phyloP scores from a whole-genome alignment of 2,888 invertebrate species.

The Gisinianus flammeolus region DNA sequence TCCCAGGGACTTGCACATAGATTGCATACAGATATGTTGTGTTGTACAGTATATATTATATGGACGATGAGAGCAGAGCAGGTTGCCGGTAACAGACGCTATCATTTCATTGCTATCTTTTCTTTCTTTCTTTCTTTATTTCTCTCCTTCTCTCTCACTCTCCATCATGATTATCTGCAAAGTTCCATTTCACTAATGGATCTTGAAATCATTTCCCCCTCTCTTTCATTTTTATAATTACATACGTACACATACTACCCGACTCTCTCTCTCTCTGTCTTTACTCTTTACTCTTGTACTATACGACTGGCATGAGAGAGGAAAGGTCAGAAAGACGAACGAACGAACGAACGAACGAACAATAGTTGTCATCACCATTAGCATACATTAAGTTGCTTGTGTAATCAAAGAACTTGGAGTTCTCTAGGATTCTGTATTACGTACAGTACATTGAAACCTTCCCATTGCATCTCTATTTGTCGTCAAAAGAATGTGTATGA shows the following conservation, averaged over 20 bases:
- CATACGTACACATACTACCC: background rate
- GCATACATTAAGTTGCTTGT: too few relatives aligned
- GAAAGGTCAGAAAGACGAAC: conserved; percentile 11
- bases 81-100: background rate
- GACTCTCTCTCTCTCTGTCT: background rate
- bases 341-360: background rate
- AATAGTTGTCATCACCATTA: background rate
- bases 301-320: background rate
- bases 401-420: too few relatives aligned
- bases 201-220: conserved; percentile 28
- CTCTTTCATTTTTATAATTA: conserved; percentile 36
- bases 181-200: conserved; percentile 48
- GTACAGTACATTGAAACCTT: too few relatives aligned
- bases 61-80: background rate
- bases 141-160: background rate
- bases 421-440: too few relatives aligned
- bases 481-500: too few relatives aligned
- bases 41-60: too few relatives aligned
- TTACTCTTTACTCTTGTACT: background rate
- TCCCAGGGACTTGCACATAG: background rate
- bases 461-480: too few relatives aligned
- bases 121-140: background rate
- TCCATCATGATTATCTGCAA: conserved; percentile 41
- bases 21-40: background rate
- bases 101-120: conserved; percentile 27